Base-by-base conservation (phyloP, 2,888 invertebrate genomes). In the Prenolepis imparis region DNA sequence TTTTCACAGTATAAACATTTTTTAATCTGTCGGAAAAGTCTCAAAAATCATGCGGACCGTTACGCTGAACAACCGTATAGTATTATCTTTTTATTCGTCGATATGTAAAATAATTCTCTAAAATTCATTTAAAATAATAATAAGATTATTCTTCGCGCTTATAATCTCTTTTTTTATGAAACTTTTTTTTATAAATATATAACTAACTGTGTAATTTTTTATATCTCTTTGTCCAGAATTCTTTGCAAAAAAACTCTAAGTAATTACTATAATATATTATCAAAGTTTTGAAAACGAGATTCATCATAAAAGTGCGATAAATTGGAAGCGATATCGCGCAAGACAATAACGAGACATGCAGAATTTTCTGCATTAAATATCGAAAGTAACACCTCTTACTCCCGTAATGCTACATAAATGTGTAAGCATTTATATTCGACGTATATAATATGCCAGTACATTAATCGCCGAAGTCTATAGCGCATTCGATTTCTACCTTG, bases 381-480 rank as follows among this genome's bases (percentile, higher is more conserved):
- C 89, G 86, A 86, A 89, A 86, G 89, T 89, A 89, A 89, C 89
- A 89, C 89, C 89, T 87, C 83, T 89, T 87, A 89, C 84, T 89
- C 85, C 32, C 63, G 80, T 77, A 80, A 48, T 48, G 48, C 18
- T 78, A 18, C 28, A 82, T 84, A 87, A 4, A 88, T 84, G 84
- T 86, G 83, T 84, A n/a, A 63, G 55, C 68, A 81, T 59, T 83
- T 61, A 82, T 75, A 61, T 41, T 39, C 66, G 67, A 83, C 36
- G 18, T 85, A 11, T 85, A 11, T 84, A 48, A 86, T 83, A 74
- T 82, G 74, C 81, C 82, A 83, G 73, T 3, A 86, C 85, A 87
- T 89, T 88, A 86, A 88, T 89, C 85, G 72, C 75, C 73, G 59
- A 86, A 83, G 73, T 82, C 73, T 66, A 36, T 24, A 41, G 24